phyloP scores from a whole-genome alignment of 2,888 invertebrate species.

The Endomychus coccineus region DNA sequence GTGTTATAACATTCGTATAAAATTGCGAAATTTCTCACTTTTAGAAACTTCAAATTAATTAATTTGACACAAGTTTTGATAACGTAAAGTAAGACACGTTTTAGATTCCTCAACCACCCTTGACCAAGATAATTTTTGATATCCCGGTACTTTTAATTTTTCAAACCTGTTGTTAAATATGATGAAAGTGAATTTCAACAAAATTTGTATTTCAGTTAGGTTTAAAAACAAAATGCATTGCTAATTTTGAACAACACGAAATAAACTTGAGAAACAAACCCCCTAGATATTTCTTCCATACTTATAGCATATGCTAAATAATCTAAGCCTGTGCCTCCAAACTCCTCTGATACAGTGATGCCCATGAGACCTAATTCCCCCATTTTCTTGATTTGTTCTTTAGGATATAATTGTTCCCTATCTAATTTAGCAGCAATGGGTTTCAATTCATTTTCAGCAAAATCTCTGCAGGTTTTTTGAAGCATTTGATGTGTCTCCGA shows the following conservation, averaged over 20 bases:
- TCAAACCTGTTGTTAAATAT: too few relatives aligned
- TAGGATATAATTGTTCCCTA: constrained; percentile 75
- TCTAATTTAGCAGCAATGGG: constrained; percentile 82
- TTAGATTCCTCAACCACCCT: too few relatives aligned
- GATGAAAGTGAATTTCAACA: too few relatives aligned
- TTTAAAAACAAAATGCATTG: background rate
- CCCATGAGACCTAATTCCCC: constrained; percentile 89
- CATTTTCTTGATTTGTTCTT: constrained; percentile 79
- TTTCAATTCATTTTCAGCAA: constrained; percentile 82
- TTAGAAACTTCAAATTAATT: too few relatives aligned
- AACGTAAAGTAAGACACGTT: too few relatives aligned
- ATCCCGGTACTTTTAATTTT: too few relatives aligned
- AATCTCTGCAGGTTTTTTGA: constrained; percentile 83
- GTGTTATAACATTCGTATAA: too few relatives aligned
- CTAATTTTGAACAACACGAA: background rate
- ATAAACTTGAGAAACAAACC: constrained; percentile 34
- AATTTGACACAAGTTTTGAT: too few relatives aligned
- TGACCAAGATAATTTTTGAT: too few relatives aligned
- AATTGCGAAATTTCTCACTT: too few relatives aligned
- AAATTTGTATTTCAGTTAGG: too few relatives aligned
- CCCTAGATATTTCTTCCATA: constrained; percentile 87
- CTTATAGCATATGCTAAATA: constrained; percentile 90
- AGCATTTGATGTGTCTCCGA: constrained; percentile 90
- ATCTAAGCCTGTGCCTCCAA: constrained; percentile 86
- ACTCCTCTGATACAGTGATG: constrained; percentile 69